These are phyloP conservation scores for Odocoileus virginianus DNA, from an alignment of 2,113 vertebrate species.

Conservation along the genomic window DNA sequence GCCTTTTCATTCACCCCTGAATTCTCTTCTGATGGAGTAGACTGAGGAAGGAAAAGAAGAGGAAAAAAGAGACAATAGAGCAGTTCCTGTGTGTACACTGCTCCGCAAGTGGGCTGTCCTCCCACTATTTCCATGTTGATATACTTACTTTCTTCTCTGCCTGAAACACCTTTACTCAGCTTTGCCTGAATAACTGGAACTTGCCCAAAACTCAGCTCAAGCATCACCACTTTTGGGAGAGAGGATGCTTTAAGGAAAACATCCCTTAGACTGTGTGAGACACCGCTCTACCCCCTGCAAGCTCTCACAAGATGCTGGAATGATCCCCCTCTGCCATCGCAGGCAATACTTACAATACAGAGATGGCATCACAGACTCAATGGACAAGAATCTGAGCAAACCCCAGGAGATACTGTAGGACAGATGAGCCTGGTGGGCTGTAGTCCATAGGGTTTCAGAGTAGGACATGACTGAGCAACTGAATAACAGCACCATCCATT, in stretches of 20 bases:
- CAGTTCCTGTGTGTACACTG: rapidly evolving
- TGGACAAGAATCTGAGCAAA: not conserved
- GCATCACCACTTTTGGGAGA: not conserved
- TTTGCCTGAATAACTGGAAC: not conserved
- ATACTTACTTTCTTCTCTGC: not conserved
- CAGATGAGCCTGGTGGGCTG: not conserved
- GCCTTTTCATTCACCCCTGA: not conserved
- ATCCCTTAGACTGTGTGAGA: no score
- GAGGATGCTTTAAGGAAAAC: not conserved
- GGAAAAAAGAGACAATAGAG: rapidly evolving
- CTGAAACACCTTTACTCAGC: not conserved
- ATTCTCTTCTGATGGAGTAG: not conserved
- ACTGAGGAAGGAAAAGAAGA: not conserved
- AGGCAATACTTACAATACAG: not conserved
- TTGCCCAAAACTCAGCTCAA: not conserved
- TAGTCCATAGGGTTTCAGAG: rapidly evolving
- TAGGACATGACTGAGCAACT: not conserved
- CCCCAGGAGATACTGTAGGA: not conserved
- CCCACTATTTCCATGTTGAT: not conserved
- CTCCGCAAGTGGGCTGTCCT: not conserved
- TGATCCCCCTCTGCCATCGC: not conserved
- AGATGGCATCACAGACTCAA: not conserved
- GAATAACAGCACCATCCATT: not conserved
- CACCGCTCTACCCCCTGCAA: rapidly evolving
- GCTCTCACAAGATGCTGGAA: rapidly evolving